These are phyloP conservation scores for Rotaria magnacalcarata DNA, from an alignment of 2,888 invertebrate species.

Conservation along the genomic window DNA sequence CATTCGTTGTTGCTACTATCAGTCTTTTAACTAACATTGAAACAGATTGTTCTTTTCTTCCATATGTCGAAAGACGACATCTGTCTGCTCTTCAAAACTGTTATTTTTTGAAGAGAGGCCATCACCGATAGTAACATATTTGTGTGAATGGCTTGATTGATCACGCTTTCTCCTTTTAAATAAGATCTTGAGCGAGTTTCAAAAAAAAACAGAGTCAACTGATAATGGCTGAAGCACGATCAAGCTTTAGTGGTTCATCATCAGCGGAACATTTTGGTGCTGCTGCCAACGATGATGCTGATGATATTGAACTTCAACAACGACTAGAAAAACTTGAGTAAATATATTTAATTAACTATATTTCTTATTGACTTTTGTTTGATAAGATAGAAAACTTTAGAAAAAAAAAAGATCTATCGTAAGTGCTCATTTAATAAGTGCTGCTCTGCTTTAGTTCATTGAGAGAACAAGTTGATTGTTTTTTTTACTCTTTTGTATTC, in stretches of 20 bases:
- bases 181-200: background rate
- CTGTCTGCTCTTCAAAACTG: background rate
- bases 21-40: too few relatives aligned
- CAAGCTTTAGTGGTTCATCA: background rate
- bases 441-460: background rate
- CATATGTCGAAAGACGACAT: background rate
- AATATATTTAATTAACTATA: background rate
- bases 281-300: background rate
- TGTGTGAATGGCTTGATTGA: background rate
- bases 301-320: constrained; percentile 13
- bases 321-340: background rate
- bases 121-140: background rate
- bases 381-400: background rate
- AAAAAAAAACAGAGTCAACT: background rate
- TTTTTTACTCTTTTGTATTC: too few relatives aligned
- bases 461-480: background rate
- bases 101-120: background rate
- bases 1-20: too few relatives aligned
- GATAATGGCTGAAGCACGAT: background rate
- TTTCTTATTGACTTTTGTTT: background rate
- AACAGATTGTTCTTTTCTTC: background rate
- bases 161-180: background rate
- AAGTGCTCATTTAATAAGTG: background rate
- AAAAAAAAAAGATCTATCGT: background rate
- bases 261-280: background rate